Evolutionary conservation across 1,140 invertebrate species (phyloP), one percentile per base, ranked within the genome.

Genomic region (Copidosoma floridanum): DNA sequence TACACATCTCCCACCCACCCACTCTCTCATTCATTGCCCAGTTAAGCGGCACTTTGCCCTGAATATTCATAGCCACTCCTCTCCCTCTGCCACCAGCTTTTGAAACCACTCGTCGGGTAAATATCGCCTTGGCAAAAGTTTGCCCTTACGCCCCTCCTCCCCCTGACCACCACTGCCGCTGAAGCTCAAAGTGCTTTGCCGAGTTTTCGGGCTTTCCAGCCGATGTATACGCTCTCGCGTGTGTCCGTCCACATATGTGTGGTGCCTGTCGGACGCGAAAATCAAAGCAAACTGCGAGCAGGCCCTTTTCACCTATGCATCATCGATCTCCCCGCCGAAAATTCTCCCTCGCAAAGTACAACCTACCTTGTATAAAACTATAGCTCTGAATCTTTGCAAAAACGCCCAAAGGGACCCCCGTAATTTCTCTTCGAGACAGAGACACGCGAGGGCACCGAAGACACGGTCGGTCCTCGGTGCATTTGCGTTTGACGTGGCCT

Each of bases 1-100:
- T n/a, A n/a, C n/a, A n/a, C n/a, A n/a, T n/a, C n/a, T n/a, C n/a
- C n/a, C n/a, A n/a, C n/a, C n/a, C n/a, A n/a, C n/a, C n/a, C n/a
- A n/a, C n/a, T n/a, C n/a, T n/a, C 73, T 76, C 71, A 74, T 77
- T 79, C 75, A 75, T 77, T 75, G 75, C 71, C 73, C 68, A 73
- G 75, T 79, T 79, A 77, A 78, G 72, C 70, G 68, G 68, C 73
- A 76, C 73, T 78, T 78, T 74, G 70, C 65, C 67, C 71, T 78
- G 77, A 79, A 79, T 79, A 79, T 79, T 79, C 76, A 79, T 77
- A 74, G 71, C 69, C 65, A 66, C 68, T 69, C 70, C 66, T 63
- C 65, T 73, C 68, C 62, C n/a, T 16, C 20, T 11, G 7, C 4
- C 44, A 26, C 23, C 21, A 5, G n/a, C 43, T 27, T 57, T 48